phyloP scores from a whole-genome alignment of 2,888 invertebrate species.

The Sericinus montela region DNA sequence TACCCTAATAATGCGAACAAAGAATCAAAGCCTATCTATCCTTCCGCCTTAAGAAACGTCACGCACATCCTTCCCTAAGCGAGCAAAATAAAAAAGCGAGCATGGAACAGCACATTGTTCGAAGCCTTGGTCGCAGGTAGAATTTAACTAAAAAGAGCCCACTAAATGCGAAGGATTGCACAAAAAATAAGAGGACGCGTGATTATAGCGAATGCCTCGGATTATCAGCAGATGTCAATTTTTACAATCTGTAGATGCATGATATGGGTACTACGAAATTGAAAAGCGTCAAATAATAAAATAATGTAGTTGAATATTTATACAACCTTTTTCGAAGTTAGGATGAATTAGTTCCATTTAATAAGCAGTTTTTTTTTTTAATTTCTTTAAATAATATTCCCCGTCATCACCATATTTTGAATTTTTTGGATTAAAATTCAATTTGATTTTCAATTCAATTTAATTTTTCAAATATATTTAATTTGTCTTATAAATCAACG shows the following conservation, averaged over 20 bases:
- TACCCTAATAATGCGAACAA: slow-evolving; percentile 60
- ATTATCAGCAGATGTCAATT: slow-evolving; percentile 69
- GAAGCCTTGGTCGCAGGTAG: slow-evolving; percentile 64
- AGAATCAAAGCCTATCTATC: slow-evolving; percentile 56
- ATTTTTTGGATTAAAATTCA: too few species aligned
- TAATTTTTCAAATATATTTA: too few species aligned
- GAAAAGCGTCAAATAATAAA: slow-evolving; percentile 7
- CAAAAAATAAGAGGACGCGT: slow-evolving; percentile 61
- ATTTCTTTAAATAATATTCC: too few species aligned
- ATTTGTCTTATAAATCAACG: too few species aligned
- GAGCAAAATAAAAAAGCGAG: slow-evolving; percentile 46
- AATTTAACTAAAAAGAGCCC: slow-evolving; percentile 45
- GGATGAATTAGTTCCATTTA: too few species aligned
- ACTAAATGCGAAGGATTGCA: slow-evolving; percentile 43
- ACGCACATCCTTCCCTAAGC: slow-evolving; percentile 68
- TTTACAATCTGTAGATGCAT: slow-evolving; percentile 45
- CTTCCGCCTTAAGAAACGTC: slow-evolving; percentile 71
- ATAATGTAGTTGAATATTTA: not conserved
- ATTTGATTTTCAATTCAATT: too few species aligned
- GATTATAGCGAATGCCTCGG: slow-evolving; percentile 59
- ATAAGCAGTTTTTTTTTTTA: too few species aligned
- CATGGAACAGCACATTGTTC: slow-evolving; percentile 51
- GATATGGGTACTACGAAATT: slow-evolving; percentile 46
- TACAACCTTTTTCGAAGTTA: too few species aligned
- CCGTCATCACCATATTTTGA: too few species aligned